Conservation (phyloP, 2,888 invertebrate species). For the Trilocha varians region DNA sequence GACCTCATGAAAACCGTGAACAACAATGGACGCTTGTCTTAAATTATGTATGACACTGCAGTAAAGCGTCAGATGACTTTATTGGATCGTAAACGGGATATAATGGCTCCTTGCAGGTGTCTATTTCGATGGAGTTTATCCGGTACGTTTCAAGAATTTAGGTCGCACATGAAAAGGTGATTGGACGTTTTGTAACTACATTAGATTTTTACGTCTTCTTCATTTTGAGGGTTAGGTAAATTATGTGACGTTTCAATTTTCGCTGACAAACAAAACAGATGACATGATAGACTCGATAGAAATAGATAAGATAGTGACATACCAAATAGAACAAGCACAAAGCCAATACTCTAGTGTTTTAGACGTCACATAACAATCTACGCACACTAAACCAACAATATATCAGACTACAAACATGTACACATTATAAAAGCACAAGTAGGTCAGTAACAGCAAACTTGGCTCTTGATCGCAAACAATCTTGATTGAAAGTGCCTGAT, state of each 20-base stretch:
- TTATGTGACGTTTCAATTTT: too few relatives aligned
- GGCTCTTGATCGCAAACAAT: slow-evolving; percentile 50
- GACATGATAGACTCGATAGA: too few relatives aligned
- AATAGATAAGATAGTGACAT: too few relatives aligned
- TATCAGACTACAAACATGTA: background rate
- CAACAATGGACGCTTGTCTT: slow-evolving; percentile 27
- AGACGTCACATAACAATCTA: too few relatives aligned
- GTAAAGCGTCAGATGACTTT: slow-evolving; percentile 42
- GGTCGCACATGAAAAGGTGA: background rate
- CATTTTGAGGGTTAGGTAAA: too few relatives aligned
- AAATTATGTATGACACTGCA: slow-evolving; percentile 53
- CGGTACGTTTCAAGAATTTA: slow-evolving; percentile 10
- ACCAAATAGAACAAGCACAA: too few relatives aligned
- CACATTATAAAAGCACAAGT: slow-evolving; percentile 20
- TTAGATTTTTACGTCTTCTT: too few relatives aligned
- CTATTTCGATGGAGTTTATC: slow-evolving; percentile 14
- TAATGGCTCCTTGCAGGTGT: slow-evolving; percentile 40
- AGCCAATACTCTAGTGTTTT: too few relatives aligned
- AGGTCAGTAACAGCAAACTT: slow-evolving; percentile 47
- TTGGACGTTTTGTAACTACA: too few relatives aligned
- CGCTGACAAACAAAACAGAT: too few relatives aligned
- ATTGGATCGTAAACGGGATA: slow-evolving; percentile 42
- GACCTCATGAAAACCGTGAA: slow-evolving; percentile 12
- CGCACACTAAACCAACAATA: too few relatives aligned
- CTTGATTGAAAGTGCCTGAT: slow-evolving; percentile 59